A percentile compares a stretch with the other conserved stretches of the same genome.
Conservation (phyloP, 2,888 invertebrate species). For the Patella ulyssiponensis region DNA sequence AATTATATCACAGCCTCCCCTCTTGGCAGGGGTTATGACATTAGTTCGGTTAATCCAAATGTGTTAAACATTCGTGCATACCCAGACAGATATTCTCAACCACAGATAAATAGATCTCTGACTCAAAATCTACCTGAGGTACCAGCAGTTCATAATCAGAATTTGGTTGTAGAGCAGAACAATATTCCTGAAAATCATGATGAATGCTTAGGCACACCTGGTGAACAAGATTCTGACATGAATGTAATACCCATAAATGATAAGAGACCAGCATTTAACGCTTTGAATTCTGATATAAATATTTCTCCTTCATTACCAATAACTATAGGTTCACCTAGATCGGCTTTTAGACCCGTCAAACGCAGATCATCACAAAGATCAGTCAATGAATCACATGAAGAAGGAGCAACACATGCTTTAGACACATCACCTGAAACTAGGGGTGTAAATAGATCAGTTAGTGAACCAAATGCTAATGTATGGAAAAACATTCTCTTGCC, state of each 20-base stretch:
- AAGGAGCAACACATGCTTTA: no score
- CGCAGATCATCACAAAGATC: slow-evolving; percentile 15
- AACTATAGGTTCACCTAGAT: slow-evolving; percentile 31
- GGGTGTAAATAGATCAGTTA: no score
- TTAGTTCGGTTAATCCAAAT: slow-evolving; percentile 14
- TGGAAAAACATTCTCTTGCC: slow-evolving; percentile 42
- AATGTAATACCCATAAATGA: background rate
- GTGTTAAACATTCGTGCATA: slow-evolving; percentile 2
- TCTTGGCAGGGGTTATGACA: background rate
- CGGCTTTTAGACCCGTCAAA: slow-evolving; percentile 39
- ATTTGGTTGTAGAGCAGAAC: slow-evolving; percentile 7
- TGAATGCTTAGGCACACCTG: background rate
- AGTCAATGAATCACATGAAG: no score
- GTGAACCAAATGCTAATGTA: no score
- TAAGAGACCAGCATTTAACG: background rate
- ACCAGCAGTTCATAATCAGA: background rate
- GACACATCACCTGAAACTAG: no score
- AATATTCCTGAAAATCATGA: background rate
- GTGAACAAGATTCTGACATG: no score
- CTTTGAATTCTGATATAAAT: background rate
- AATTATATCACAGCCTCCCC: background rate
- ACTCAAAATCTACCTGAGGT: background rate
- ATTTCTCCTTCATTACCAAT: background rate
- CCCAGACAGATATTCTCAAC: background rate
- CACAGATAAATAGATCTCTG: background rate